Conservation (phyloP, 2,888 invertebrate genomes). For the Lycophotia porphyrea region DNA sequence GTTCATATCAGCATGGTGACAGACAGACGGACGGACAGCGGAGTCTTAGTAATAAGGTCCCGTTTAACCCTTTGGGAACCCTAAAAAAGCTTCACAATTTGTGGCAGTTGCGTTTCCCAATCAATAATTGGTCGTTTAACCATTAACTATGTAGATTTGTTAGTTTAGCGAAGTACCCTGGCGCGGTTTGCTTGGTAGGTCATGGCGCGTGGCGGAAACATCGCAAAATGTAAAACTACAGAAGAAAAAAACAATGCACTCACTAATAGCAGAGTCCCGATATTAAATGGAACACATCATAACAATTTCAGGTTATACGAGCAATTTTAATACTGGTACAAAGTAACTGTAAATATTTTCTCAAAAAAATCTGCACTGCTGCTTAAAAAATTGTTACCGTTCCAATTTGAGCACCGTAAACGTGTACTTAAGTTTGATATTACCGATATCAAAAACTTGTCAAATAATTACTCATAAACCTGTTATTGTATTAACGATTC, state of each 20-base stretch:
- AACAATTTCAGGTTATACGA: constrained; percentile 49
- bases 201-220: neutral
- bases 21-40: no score
- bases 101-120: neutral
- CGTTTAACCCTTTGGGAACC: no score
- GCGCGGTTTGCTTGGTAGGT: neutral
- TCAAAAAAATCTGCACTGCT: constrained; percentile 57
- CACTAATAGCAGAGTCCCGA: neutral
- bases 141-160: neutral
- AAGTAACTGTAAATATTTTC: constrained; percentile 57
- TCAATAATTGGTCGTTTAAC: neutral
- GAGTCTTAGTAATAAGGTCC: no score
- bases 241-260: neutral
- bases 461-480: constrained; percentile 71
- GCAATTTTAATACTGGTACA: constrained; percentile 48
- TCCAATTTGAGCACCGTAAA: constrained; percentile 68
- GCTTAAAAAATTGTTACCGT: constrained; percentile 58
- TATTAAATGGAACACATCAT: constrained; percentile 21
- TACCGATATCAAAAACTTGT: constrained; percentile 69
- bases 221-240: neutral
- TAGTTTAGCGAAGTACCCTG: neutral
- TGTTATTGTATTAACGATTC: constrained; percentile 75
- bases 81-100: neutral
- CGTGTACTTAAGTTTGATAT: constrained; percentile 85
- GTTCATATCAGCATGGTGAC: no score